phyloP scores from a whole-genome alignment of 2,113 vertebrate genomes.

The Coracopsis vasa region DNA sequence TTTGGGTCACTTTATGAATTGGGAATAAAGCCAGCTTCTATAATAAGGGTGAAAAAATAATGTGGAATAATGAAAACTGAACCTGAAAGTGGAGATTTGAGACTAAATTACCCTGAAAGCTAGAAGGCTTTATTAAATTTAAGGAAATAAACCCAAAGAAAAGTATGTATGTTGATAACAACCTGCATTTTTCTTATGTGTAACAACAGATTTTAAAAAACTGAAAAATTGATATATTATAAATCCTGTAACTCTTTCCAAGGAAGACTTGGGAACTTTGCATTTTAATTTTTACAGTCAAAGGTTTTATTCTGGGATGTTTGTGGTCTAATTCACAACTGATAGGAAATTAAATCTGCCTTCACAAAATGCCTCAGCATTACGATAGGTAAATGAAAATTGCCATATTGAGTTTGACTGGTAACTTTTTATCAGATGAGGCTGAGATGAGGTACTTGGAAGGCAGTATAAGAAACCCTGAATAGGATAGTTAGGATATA shows the following conservation, averaged over 20 bases:
- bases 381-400: background rate
- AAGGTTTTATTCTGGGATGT: background rate
- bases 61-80: slow-evolving; percentile 25
- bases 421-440: background rate
- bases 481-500: background rate
- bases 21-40: slow-evolving; percentile 40
- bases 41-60: slow-evolving; percentile 13
- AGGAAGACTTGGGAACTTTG: background rate
- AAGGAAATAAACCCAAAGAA: background rate
- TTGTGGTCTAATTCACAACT: background rate
- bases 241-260: background rate
- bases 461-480: background rate
- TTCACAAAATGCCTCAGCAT: background rate
- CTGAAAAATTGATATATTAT: background rate
- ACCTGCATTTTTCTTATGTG: background rate
- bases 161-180: slow-evolving; percentile 15
- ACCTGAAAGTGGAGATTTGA: background rate
- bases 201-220: background rate
- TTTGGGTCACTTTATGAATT: background rate
- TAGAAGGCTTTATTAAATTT: slow-evolving; percentile 36
- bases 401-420: background rate
- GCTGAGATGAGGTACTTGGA: background rate
- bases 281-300: background rate
- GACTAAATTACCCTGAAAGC: background rate
- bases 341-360: background rate